phyloP scores from a whole-genome alignment of 1,140 invertebrate species.

The Leptonema lineaticorne region DNA sequence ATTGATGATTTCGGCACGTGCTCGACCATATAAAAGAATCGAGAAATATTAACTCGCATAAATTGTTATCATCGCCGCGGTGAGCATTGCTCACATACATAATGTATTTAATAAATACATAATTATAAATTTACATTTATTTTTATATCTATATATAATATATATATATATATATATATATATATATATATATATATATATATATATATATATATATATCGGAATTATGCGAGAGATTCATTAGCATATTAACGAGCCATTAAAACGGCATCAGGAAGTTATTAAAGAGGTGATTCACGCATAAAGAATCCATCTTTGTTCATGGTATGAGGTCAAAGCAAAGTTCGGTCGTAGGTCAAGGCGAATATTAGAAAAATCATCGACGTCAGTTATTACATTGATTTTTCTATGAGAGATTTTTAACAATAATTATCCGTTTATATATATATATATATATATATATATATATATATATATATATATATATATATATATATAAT shows the following conservation, averaged over 20 bases:
- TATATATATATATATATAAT: no score
- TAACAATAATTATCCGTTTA: no score
- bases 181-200: not conserved
- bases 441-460: no score
- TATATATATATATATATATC: no score
- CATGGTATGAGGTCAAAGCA: constrained; percentile 2
- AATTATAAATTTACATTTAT: not conserved
- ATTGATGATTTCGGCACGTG: constrained; percentile 6
- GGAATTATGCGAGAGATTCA: no score
- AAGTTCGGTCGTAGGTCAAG: constrained; percentile 7
- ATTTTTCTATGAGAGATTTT: no score
- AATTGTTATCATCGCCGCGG: constrained; percentile 2
- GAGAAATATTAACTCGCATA: constrained; percentile 2
- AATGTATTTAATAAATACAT: not conserved
- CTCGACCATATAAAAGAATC: constrained; percentile 7
- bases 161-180: not conserved
- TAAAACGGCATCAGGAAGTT: constrained; percentile 18
- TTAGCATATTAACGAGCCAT: constrained; percentile 18
- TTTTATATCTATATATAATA: not conserved
- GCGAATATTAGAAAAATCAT: not conserved
- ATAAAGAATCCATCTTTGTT: constrained; percentile 11
- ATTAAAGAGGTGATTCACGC: constrained; percentile 13
- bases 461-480: no score
- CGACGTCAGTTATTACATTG: no score
- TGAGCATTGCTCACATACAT: not conserved